Base-by-base conservation (phyloP, 1,140 invertebrate genomes). In the Cepaea nemoralis region DNA sequence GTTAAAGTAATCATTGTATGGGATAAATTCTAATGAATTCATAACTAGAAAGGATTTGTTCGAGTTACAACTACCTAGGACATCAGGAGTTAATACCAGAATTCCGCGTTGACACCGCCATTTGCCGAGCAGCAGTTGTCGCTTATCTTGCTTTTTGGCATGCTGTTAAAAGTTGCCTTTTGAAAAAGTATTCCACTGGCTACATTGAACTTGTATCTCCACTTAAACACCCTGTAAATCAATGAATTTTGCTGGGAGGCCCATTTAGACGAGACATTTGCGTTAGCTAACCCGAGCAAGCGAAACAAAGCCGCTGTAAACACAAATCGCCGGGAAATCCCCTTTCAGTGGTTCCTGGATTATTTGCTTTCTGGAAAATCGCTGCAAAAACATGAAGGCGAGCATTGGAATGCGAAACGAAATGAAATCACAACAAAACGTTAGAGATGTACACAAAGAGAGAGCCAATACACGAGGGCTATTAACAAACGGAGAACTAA, bases 251-350 rank as follows among this genome's bases (percentile, higher is more conserved):
- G 59, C 59, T 31, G 59, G 59, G 33, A 63, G 59, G 59, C 59
- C n/a, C 59, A 63, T 63, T 63, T 63, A 63, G 59, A 63, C n/a
- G n/a, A 63, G 59, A 63, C 59, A 63, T 63, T 63, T 63, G 59
- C 27, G 59, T 63, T 63, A 31, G 59, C 59, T 63, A 63, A 63
- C 59, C 59, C 59, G 59, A 63, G 59, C 27, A 63, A 31, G n/a
- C 59, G 10, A 31, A 63, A 63, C 59, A 63, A 63, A 63, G 59
- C 19, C 5, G 33, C 59, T 63, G 59, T 16, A 63, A 63, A 63
- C 59, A 63, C 59, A 63, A 22, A 63, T 63, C 59, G 59, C 59
- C n/a, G 59, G 59, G 59, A 63, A 63, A 63, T 63, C 59, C 59
- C 59, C 59, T 63, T 63, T 63, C 59, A 63, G 27, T 63, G 59